Conservation (phyloP, 2,888 invertebrate species). For the Tuta absoluta region DNA sequence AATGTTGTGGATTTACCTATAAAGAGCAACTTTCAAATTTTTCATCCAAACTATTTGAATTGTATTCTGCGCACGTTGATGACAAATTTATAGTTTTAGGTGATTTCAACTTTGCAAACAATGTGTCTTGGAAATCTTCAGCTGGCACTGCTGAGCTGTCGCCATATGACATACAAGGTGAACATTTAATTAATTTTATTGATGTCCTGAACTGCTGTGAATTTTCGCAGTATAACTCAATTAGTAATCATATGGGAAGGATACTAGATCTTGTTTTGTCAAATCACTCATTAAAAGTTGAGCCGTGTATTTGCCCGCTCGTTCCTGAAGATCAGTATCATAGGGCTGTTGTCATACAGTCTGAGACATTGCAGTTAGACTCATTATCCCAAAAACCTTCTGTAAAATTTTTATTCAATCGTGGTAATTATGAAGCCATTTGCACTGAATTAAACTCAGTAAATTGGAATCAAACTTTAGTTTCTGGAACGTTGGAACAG, state of each 20-base stretch:
- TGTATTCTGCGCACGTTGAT: neutral
- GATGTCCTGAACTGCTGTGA: constrained; percentile 2
- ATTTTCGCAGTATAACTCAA: constrained; percentile 19
- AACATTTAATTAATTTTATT: constrained; percentile 13
- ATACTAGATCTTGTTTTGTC: constrained; percentile 31
- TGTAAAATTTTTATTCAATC: constrained; percentile 26
- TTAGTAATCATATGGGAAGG: neutral
- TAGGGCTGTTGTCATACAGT: constrained; percentile 24
- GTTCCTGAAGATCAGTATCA: constrained; percentile 29
- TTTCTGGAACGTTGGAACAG: neutral
- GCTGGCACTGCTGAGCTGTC: neutral
- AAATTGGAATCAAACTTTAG: constrained; percentile 22
- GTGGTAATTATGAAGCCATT: constrained; percentile 19
- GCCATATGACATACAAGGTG: neutral
- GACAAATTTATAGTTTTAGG: constrained; percentile 26
- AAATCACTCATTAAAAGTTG: constrained; percentile 21
- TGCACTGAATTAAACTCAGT: neutral
- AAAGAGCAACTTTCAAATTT: constrained; percentile 15
- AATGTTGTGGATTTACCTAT: constrained; percentile 4
- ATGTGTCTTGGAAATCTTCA: neutral
- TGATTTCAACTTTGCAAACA: constrained; percentile 19
- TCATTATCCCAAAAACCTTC: neutral
- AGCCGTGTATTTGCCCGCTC: constrained; percentile 6
- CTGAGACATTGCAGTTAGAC: too few species aligned
- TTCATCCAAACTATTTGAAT: neutral